These are phyloP conservation scores for Graptemys geographica DNA, from an alignment of 2,797 vertebrate genomes.

Conservation along the genomic window DNA sequence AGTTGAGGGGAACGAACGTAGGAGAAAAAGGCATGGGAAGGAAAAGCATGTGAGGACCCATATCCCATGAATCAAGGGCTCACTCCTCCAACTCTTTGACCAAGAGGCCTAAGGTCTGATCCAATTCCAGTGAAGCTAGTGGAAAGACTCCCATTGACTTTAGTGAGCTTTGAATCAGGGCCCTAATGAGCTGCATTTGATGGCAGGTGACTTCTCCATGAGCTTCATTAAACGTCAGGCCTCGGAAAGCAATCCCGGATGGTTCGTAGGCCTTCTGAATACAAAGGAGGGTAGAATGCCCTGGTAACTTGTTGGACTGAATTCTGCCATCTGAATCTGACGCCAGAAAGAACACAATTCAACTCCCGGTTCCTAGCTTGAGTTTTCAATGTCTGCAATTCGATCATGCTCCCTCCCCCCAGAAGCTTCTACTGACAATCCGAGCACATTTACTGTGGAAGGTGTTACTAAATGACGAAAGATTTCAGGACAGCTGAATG, in stretches of 20 bases:
- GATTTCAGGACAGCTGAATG: not conserved
- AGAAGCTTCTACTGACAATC: no score
- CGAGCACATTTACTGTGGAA: not conserved
- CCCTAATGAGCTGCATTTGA: not conserved
- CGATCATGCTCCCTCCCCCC: not conserved
- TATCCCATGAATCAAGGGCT: not conserved
- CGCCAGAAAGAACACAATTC: not conserved
- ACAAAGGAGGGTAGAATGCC: not conserved
- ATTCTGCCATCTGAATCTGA: not conserved
- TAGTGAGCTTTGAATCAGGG: not conserved
- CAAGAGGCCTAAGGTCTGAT: not conserved
- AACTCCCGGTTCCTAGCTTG: not conserved
- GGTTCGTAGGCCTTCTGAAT: not conserved
- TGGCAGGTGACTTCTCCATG: not conserved
- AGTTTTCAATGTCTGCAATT: not conserved
- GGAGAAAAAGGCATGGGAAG: not conserved
- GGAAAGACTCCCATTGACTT: not conserved
- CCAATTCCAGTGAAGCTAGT: not conserved
- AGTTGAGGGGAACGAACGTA: not conserved
- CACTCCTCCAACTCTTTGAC: not conserved
- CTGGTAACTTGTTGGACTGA: not conserved
- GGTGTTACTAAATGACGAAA: no score
- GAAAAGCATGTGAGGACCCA: not conserved
- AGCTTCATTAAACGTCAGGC: not conserved
- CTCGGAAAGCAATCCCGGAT: not conserved